Conservation (phyloP, 2,888 invertebrate species). For the Acronicta aceris region DNA sequence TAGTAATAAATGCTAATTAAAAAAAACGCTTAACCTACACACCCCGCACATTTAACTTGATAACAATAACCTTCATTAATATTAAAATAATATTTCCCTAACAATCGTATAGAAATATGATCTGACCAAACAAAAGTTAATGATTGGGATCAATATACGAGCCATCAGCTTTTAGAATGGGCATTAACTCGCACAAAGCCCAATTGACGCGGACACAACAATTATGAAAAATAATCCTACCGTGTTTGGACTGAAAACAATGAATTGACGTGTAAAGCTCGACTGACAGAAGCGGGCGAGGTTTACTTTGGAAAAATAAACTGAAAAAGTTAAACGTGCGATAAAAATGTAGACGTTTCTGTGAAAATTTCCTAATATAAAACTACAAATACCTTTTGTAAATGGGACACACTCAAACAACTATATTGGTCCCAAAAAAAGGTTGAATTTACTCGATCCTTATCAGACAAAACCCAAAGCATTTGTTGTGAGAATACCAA, state of each 20-base stretch:
- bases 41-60: too few relatives aligned
- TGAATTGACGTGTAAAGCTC: conserved; percentile 1
- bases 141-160: conserved; percentile 22
- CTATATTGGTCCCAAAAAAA: conserved; percentile 40
- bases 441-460: conserved; percentile 44
- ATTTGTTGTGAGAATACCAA: conserved; percentile 31
- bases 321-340: conserved; percentile 2
- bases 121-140: conserved; percentile 23
- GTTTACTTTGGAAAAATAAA: background rate
- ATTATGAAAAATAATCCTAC: conserved; percentile 18
- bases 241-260: conserved; percentile 8
- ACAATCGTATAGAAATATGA: conserved; percentile 17
- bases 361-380: conserved; percentile 12
- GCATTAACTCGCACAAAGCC: conserved; percentile 9
- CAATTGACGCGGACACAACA: conserved; percentile 11
- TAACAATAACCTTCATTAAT: background rate
- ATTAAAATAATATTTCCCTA: background rate
- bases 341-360: background rate
- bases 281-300: background rate
- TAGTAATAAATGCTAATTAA: background rate
- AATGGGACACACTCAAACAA: conserved; percentile 33
- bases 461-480: conserved; percentile 41
- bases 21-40: background rate
- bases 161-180: conserved; percentile 13
- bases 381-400: conserved; percentile 27